Base-by-base conservation (phyloP, 2,888 invertebrate genomes). In the Augochlorella aurata region DNA sequence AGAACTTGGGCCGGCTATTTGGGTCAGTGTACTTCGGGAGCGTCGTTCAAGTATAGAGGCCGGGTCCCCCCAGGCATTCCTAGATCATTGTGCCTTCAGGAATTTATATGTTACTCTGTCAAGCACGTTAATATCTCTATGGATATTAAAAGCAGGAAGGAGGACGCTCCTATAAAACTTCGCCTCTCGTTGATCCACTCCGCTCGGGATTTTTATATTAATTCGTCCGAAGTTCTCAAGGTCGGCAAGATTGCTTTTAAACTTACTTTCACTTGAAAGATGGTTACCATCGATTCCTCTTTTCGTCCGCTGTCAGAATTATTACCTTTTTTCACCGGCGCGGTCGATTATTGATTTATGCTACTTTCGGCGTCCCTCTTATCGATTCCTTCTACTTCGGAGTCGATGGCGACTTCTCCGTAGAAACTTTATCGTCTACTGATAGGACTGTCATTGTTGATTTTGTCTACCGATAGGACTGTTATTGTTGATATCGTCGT, bases 51-150 rank as follows among this genome's bases (percentile, higher is more conserved):
- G 38, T 44, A 38, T 18, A 18, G 44, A 65, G n/a, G 38, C 38
- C 65, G 16, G 9, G 65, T 44, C 65, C 44, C 65, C n/a, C 44
- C n/a, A 44, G 65, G 44, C 65, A 18, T 38, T n/a, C 38, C n/a
- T 44, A 10, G n/a, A 65, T 44, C 65, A 65, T 44, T 38, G n/a
- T 44, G 44, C 65, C n/a, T 38, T 65, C 65, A 44, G n/a, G 44
- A 65, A 65, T 65, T 65, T 65, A 44, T 12, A n/a, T n/a, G 65
- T 65, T 65, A 38, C 65, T 44, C 65, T 44, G 65, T n/a, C 65
- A n/a, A n/a, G 65, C 18, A 44, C n/a, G 65, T 38, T 44, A 44
- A 65, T 18, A 65, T 65, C 65, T 38, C 44, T n/a, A 44, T 38
- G 38, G n/a, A 65, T 65, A n/a, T 65, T n/a, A 44, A 38, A 65